phyloP scores from a whole-genome alignment of 1,140 invertebrate genomes.

The Gonioctena quinquepunctata region DNA sequence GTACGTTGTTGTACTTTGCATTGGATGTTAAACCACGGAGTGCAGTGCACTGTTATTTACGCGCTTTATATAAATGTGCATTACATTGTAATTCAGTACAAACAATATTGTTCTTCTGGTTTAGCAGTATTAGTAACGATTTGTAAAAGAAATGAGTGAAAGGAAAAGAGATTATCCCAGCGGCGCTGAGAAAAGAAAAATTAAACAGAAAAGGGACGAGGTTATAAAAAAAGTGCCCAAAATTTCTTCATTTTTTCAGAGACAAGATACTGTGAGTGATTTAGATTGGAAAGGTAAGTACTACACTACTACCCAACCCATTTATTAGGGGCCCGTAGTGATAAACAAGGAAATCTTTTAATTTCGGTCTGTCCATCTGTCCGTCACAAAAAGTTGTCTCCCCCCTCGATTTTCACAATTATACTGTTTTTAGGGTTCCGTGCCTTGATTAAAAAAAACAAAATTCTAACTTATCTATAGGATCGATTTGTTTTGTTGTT shows the following conservation, averaged over 20 bases:
- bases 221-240: conserved; percentile 6
- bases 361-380: background rate
- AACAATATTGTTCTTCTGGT: no score
- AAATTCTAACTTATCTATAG: no score
- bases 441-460: no score
- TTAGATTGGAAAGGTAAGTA: conserved; percentile 16
- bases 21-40: no score
- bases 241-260: conserved; percentile 3
- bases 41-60: no score
- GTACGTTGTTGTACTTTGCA: no score
- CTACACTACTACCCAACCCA: background rate
- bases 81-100: background rate
- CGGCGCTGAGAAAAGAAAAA: conserved; percentile 8
- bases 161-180: conserved; percentile 14
- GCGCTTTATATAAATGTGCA: no score
- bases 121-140: no score
- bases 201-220: conserved; percentile 9
- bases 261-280: conserved; percentile 8
- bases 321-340: background rate
- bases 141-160: conserved; percentile 4
- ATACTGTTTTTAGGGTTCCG: background rate
- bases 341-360: background rate
- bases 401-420: background rate
- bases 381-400: background rate
- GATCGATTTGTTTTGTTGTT: no score